Evolutionary conservation across 1,140 invertebrate species (phyloP).

Genomic region (Pseudoatta argentina): DNA sequence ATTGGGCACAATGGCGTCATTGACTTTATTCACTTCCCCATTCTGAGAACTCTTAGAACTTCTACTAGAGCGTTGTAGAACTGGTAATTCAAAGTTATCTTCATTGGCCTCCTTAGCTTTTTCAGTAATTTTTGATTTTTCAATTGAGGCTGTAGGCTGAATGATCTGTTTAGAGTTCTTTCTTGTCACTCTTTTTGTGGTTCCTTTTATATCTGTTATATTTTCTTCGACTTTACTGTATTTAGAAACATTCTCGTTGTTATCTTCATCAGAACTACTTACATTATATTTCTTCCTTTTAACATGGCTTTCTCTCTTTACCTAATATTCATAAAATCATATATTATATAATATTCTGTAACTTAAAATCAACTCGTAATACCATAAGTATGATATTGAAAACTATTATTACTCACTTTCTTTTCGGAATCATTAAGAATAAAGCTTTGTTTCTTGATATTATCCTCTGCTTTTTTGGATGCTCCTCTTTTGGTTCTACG

Average conservation of each 20-base stretch:
- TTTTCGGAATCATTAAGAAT: background rate
- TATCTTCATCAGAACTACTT: slow-evolving; percentile 76
- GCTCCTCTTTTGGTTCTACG: slow-evolving; percentile 73
- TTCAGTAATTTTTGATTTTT: too few relatives aligned
- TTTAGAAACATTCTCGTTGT: slow-evolving; percentile 61
- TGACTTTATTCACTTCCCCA: background rate
- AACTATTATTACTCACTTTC: slow-evolving; percentile 57
- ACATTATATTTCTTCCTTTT: slow-evolving; percentile 69
- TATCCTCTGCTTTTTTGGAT: slow-evolving; percentile 77
- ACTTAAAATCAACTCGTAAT: background rate
- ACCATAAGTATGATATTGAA: background rate
- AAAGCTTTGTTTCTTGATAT: slow-evolving; percentile 77
- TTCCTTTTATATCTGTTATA: background rate
- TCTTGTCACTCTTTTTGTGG: background rate
- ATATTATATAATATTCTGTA: background rate
- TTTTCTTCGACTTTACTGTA: slow-evolving; percentile 69
- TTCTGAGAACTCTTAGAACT: background rate
- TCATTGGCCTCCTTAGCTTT: too few relatives aligned
- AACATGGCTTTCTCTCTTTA: slow-evolving; percentile 32
- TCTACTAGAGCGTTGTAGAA: background rate
- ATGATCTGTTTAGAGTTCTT: background rate
- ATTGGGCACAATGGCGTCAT: slow-evolving; percentile 66
- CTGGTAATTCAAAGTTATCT: background rate
- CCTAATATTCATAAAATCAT: slow-evolving; percentile 44
- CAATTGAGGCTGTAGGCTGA: background rate